Evolutionary conservation across 2,113 vertebrate species (phyloP), one percentile per base, ranked within the genome.

Genomic region (Melospiza melodia): DNA sequence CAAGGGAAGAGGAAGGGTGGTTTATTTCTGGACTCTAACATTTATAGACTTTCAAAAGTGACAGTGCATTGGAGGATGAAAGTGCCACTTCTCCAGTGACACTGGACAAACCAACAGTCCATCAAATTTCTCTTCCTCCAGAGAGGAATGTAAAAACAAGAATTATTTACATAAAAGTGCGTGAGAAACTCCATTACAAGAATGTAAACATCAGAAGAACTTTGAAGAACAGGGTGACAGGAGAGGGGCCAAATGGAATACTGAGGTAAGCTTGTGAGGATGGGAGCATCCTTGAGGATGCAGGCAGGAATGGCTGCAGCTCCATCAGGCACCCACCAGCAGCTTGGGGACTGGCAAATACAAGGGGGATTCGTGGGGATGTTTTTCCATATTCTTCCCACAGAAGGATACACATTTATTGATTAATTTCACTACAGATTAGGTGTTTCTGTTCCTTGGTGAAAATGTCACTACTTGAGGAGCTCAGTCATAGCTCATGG

Each of bases 361-460:
- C 58, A 9, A 49, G 37, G 37, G 65, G 33, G 9, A 57, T 68
- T 49, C 0, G 0, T 2, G 11, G 43, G 24, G 8, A 39, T 21
- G 21, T 7, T 35, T 25, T 19, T 23, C 6, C 8, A 61, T 37
- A 37, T 37, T 24, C 35, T 61, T 15, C 17, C 15, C 11, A 14
- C 6, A 19, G 7, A 78, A 12, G 15, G 11, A 20, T 66, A 43
- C 31, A 21, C 12, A 51, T 55, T 49, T 52, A 3, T 37, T 44
- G 15, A 77, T 73, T 5, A 46, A 63, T 67, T 59, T 81, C 44
- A 18, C 41, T 84, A 11, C 15, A 72, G 19, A 43, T 67, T 15
- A 43, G 44, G 41, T 57, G 12, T 82, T 78, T 75, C 49, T 91
- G 9, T 73, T 94, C 25, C 49, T 48, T 67, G 62, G 17, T 7